Conservation (phyloP, 2,888 invertebrate species). For the Tipula vernalis region DNA sequence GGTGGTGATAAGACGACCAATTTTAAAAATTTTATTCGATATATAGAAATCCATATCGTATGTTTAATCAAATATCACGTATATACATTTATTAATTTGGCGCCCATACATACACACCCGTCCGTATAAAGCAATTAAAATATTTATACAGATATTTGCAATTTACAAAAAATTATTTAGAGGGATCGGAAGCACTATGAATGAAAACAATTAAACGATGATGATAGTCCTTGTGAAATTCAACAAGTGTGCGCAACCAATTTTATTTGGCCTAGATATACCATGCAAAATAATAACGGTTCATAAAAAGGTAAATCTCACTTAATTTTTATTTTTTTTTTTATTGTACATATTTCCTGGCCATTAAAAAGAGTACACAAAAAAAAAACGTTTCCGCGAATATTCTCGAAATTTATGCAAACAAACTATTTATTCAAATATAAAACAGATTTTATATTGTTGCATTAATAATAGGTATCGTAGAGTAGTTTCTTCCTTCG, state of each 20-base stretch:
- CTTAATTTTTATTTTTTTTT: not conserved
- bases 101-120: too few species aligned
- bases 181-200: not conserved
- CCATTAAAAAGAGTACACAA: not conserved
- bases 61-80: not conserved
- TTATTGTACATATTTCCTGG: not conserved
- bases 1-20: not conserved
- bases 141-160: not conserved
- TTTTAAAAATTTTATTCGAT: too few species aligned
- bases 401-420: not conserved
- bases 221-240: not conserved
- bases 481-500: not conserved
- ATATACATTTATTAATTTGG: too few species aligned
- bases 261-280: not conserved
- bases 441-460: not conserved
- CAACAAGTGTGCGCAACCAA: not conserved
- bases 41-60: too few species aligned
- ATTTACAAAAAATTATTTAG: not conserved
- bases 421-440: not conserved
- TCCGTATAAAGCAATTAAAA: not conserved
- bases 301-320: not conserved
- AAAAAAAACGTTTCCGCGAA: not conserved
- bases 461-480: not conserved
- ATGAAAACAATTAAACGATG: not conserved
- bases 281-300: too few species aligned